phyloP scores from a whole-genome alignment of 2,797 vertebrate genomes.

The Aselliscus stoliczkanus region DNA sequence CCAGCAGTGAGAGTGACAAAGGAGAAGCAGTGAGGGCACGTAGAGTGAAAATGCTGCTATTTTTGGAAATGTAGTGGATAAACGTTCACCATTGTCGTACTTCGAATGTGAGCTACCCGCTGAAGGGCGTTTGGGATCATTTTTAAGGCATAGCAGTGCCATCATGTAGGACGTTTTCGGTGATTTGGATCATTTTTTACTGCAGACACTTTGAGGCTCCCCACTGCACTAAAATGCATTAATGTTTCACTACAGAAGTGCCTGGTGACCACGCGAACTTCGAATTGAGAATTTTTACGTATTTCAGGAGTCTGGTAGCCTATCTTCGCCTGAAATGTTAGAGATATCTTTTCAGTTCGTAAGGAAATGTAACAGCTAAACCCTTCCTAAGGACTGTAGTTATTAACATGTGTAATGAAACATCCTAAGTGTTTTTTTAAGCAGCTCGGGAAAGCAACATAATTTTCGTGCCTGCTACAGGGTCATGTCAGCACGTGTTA shows the following conservation, averaged over 20 bases:
- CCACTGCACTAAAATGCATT: not conserved
- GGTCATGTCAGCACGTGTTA: not conserved
- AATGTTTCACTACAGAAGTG: not conserved
- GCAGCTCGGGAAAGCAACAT: not conserved
- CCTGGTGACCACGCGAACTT: too few relatives aligned
- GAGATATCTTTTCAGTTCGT: not conserved
- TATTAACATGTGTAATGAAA: not conserved
- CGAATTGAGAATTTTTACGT: not conserved
- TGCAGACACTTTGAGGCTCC: not conserved
- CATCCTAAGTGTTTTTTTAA: not conserved
- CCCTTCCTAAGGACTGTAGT: not conserved
- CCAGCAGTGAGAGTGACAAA: fast-evolving
- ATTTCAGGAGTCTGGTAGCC: not conserved
- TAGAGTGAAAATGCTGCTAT: fast-evolving
- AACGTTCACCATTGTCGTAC: fast-evolving
- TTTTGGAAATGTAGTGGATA: too few relatives aligned
- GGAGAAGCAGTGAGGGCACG: fast-evolving
- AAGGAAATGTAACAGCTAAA: not conserved
- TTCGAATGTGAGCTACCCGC: fast-evolving
- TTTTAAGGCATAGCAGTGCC: fast-evolving
- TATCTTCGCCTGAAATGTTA: not conserved
- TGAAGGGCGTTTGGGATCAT: not conserved
- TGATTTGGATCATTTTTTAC: not conserved
- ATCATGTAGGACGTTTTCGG: not conserved
- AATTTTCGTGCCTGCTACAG: not conserved